Evolutionary conservation across 2,797 vertebrate species (phyloP), one percentile per base, ranked within the genome.

Genomic region (Arrhamphus sclerolepis): DNA sequence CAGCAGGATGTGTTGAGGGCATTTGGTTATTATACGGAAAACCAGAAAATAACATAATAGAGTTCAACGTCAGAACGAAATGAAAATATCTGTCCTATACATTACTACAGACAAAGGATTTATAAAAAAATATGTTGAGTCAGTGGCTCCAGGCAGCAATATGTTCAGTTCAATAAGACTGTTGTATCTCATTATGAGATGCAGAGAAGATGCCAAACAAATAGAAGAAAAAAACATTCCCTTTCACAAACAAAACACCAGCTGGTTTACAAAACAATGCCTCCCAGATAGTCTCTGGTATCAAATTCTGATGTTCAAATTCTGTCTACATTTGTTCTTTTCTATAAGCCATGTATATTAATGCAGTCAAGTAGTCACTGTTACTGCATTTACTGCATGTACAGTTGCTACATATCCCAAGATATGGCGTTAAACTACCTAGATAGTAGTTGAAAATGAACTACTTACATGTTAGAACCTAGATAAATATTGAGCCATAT

Each of bases 151-250:
- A 61, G 74, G 80, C 66, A 57, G 44, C 55, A 70, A 19, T 65
- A 43, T 75, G 65, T 69, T 70, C 10, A n/a, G 34, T 75, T 75
- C 70, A 72, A 80, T 72, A 69, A 70, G 70, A 70, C 64, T 77
- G 59, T 72, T 80, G 41, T 62, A 17, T 78, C 60, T 76, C 60
- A 69, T 80, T 63, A 64, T 54, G 63, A 58, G n/a, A 66, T 53
- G 31, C 6, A 53, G 50, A 44, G 50, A 60, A 55, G 46, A 8
- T 69, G 52, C 52, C 69, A 75, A 61, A 75, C 10, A 57, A 62
- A 67, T 38, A 65, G 13, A 38, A 38, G 7, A 38, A 38, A 38
- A 38, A 14, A 38, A 63, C 19, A 63, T 46, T 58, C 41, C 28
- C 64, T 20, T 22, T 4, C 11, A 53, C n/a, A 59, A 72, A 71